Percentiles rank a stretch among this genome's conserved stretches.
These are phyloP conservation scores for Caenorhabditis afra DNA, from an alignment of 2,888 invertebrate species.

Conservation along the genomic window DNA sequence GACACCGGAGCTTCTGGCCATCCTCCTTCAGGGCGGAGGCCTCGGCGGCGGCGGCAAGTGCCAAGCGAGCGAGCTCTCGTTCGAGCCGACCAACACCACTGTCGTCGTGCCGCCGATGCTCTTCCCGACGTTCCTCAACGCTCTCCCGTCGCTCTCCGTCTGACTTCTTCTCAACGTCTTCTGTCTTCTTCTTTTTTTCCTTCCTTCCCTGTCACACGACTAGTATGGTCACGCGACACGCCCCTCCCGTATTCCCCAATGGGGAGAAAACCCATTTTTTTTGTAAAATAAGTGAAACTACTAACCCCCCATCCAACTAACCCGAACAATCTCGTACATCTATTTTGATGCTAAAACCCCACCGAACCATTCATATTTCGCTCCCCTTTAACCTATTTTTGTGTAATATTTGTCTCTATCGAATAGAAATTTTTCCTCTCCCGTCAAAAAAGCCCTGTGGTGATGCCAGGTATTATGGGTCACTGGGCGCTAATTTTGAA, in stretches of 20 bases:
- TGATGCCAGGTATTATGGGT: constrained; percentile 45
- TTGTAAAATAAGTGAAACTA: too few species aligned
- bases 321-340: constrained; percentile 40
- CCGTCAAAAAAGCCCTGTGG: background rate
- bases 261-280: constrained; percentile 56
- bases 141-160: constrained; percentile 36
- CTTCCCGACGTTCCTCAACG: constrained; percentile 20
- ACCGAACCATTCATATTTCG: background rate
- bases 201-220: constrained; percentile 45
- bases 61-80: background rate
- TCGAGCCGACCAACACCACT: background rate
- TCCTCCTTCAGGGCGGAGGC: constrained; percentile 17
- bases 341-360: constrained; percentile 28
- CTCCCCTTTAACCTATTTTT: background rate
- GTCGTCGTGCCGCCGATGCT: constrained; percentile 23
- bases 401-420: too few species aligned
- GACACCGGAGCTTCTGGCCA: constrained; percentile 14
- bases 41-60: too few species aligned
- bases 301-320: background rate
- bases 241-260: constrained; percentile 62
- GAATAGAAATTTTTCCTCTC: background rate
- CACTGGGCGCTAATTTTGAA: constrained; percentile 6
- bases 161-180: constrained; percentile 17
- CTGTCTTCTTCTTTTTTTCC: constrained; percentile 21
- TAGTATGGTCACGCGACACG: constrained; percentile 37